phyloP scores from a whole-genome alignment of 2,888 invertebrate species.

The Lagria hirta region DNA sequence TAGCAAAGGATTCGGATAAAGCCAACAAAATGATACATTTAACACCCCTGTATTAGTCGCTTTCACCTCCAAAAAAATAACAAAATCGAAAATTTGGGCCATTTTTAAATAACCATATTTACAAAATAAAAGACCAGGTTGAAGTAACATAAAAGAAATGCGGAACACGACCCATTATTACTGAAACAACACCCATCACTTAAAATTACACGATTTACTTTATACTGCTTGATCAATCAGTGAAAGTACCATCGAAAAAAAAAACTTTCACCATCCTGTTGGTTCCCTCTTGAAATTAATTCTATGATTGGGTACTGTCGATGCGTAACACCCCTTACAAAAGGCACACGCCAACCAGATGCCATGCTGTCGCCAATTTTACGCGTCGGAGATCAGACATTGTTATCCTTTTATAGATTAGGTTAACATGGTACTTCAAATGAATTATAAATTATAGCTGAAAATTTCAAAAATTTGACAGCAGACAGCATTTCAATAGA shows the following conservation, averaged over 20 bases:
- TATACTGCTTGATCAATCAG: conserved; percentile 18
- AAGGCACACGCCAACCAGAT: conserved; percentile 25
- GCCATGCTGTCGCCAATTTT: conserved; percentile 25
- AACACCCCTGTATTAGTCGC: conserved; percentile 10
- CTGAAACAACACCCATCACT: neutral
- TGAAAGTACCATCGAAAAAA: conserved; percentile 11
- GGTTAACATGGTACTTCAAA: neutral
- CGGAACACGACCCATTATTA: neutral
- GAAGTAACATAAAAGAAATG: conserved; percentile 4
- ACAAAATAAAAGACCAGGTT: neutral
- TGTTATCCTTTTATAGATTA: conserved; percentile 6
- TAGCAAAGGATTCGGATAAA: neutral
- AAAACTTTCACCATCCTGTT: conserved; percentile 14
- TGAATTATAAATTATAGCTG: no score
- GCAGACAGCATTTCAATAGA: no score
- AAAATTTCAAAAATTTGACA: no score
- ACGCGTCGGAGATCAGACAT: conserved; percentile 19
- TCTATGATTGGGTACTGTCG: conserved; percentile 9
- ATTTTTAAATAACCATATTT: conserved; percentile 1
- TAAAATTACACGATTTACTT: conserved; percentile 4
- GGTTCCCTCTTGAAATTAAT: conserved; percentile 15
- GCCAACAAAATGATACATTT: conserved; percentile 6
- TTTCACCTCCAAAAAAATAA: conserved; percentile 5
- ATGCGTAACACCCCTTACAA: conserved; percentile 22
- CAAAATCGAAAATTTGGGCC: no score